Percentiles rank a stretch among this genome's conserved stretches.
Conservation (phyloP, 2,113 vertebrate genomes). For the Oxyura jamaicensis region DNA sequence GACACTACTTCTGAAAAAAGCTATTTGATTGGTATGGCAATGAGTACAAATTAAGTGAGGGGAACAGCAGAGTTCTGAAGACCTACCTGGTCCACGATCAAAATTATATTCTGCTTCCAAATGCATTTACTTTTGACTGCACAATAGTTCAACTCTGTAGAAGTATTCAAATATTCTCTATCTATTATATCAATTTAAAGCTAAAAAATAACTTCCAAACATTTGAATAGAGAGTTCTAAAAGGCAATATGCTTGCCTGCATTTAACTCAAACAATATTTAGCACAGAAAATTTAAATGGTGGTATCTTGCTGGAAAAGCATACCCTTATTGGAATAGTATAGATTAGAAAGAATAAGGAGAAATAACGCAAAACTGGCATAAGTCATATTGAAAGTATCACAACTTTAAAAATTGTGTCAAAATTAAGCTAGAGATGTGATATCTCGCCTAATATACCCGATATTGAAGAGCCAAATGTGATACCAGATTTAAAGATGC, state of each 20-base stretch:
- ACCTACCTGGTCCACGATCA: background rate
- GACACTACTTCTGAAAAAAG: slow-evolving; percentile 10
- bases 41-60: background rate
- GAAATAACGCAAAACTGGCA: background rate
- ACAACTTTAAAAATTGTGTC: background rate
- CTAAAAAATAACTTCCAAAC: background rate
- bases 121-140: background rate
- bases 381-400: slow-evolving; percentile 23
- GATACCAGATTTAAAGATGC: slow-evolving; percentile 14
- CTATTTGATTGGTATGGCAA: background rate
- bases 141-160: background rate
- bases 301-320: slow-evolving; percentile 27
- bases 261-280: background rate
- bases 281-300: background rate
- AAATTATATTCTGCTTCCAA: background rate
- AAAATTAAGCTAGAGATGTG: slow-evolving; percentile 23
- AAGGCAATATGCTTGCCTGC: background rate
- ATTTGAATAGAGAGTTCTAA: background rate
- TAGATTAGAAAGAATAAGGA: background rate
- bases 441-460: slow-evolving; percentile 16
- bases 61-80: background rate
- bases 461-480: slow-evolving; percentile 1
- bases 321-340: slow-evolving; percentile 12
- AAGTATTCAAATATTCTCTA: background rate
- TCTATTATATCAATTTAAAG: background rate